Conservation (phyloP, 2,797 vertebrate genomes). For the Iguana delicatissima region DNA sequence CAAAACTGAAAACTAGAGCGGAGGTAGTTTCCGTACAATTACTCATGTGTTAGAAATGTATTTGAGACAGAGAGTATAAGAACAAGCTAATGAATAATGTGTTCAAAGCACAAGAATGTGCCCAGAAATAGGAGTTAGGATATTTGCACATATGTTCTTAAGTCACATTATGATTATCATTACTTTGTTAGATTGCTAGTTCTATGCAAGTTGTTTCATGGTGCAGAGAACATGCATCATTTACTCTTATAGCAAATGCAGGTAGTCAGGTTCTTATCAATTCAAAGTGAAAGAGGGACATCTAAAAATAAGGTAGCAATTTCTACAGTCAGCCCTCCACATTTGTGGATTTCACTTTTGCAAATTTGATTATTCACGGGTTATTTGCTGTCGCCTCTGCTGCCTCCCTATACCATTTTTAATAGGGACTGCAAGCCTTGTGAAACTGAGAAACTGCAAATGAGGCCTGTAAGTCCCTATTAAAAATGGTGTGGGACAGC, state of each 20-base stretch:
- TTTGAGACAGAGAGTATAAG: conserved; percentile 41
- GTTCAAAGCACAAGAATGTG: conserved; percentile 42
- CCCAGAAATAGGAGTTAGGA: conserved; percentile 42
- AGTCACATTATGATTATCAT: background rate
- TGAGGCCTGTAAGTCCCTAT: too few relatives aligned
- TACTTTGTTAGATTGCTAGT: conserved; percentile 14
- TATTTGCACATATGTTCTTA: background rate
- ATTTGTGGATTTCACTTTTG: too few relatives aligned
- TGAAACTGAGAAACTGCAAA: too few relatives aligned
- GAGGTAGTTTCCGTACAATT: conserved; percentile 64
- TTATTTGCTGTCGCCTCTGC: too few relatives aligned
- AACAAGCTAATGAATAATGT: conserved; percentile 73
- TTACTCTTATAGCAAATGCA: background rate
- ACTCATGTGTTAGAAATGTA: conserved; percentile 70
- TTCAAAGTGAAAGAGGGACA: background rate
- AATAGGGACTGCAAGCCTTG: too few relatives aligned
- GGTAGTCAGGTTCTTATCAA: background rate
- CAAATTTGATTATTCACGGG: too few relatives aligned
- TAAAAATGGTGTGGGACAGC: too few relatives aligned
- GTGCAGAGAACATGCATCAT: background rate
- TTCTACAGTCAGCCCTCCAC: too few relatives aligned
- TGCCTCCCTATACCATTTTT: too few relatives aligned
- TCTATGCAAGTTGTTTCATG: background rate
- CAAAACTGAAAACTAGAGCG: conserved; percentile 51
- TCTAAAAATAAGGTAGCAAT: background rate